phyloP scores from a whole-genome alignment of 2,113 vertebrate genomes.

The Aldabrachelys gigantea region DNA sequence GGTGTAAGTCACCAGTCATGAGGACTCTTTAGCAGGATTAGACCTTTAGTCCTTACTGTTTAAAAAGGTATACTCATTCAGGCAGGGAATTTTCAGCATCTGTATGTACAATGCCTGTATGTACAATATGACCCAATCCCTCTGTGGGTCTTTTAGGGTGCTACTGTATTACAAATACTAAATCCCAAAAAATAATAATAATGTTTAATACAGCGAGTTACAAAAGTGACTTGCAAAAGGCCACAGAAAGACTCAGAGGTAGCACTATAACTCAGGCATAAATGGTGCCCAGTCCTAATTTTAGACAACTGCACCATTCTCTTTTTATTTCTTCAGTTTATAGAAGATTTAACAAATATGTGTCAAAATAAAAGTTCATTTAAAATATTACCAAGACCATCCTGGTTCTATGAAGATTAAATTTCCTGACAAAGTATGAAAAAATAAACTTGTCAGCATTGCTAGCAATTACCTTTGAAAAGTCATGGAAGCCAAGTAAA shows the following conservation, averaged over 20 bases:
- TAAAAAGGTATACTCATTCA: background rate
- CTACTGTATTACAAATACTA: background rate
- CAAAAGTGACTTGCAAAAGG: background rate
- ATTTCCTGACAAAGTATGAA: background rate
- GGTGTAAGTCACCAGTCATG: fast-evolving
- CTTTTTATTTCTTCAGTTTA: background rate
- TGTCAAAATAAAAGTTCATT: background rate
- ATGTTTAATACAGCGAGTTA: background rate
- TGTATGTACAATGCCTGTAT: background rate
- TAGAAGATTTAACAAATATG: background rate
- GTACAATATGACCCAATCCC: fast-evolving
- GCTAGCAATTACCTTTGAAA: too few relatives aligned
- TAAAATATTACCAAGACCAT: background rate
- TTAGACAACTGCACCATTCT: fast-evolving
- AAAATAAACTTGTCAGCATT: too few relatives aligned
- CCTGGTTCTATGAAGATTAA: background rate
- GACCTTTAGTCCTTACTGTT: background rate
- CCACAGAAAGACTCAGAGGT: background rate
- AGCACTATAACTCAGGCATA: background rate
- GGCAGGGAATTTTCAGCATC: background rate
- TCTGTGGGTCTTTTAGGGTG: background rate
- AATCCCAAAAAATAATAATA: background rate
- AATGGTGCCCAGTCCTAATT: fast-evolving
- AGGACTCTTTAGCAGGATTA: background rate
- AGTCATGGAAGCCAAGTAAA: too few relatives aligned